Base-by-base conservation (phyloP, 1,140 invertebrate species). In the Heterodera schachtii region DNA sequence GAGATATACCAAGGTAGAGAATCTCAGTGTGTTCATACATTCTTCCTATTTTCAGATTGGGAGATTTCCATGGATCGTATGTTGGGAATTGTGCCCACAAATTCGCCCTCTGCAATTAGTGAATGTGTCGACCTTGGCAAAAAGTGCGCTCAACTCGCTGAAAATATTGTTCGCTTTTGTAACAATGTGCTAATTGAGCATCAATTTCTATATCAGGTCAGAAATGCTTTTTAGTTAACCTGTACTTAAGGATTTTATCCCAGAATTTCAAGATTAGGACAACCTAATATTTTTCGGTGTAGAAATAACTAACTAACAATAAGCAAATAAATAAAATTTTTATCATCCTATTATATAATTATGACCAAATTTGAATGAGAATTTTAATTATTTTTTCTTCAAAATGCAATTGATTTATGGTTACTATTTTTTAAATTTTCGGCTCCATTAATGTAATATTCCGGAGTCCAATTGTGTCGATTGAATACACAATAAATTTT, bases 181-280 rank as follows among this genome's bases (percentile, higher is more conserved):
- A 79, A 49, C 31, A 84, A 84, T 49, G 67, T 85, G n/a, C 60
- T 84, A 47, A 64, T 78, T 57, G 83, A 84, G 64, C 83, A 84
- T 75, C 83, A 82, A 31, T 76, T 84, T 57, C 67, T 84, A 5
- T 80, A 86, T 74, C 83, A 84, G 21, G 81, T 82, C 21, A 16
- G 7, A 43, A 44, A 67, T 79, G 31, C 31, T 31, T 31, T 31
- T 31, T 31, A 31, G 31, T 31, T 31, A 31, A 31, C 31, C 31
- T 31, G 31, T 31, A 31, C 31, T 31, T 31, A 31, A 31, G 31
- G 31, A 31, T 31, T 31, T 31, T 31, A 31, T 31, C 31, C 31
- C 31, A 31, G 31, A 31, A 31, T 31, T 31, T 31, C 31, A 31
- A 31, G 31, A 31, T 31, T 31, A 31, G 31, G 31, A 31, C 1